Evolutionary conservation across 2,888 invertebrate genomes (phyloP).

Genomic region (Trissolcus japonicus): DNA sequence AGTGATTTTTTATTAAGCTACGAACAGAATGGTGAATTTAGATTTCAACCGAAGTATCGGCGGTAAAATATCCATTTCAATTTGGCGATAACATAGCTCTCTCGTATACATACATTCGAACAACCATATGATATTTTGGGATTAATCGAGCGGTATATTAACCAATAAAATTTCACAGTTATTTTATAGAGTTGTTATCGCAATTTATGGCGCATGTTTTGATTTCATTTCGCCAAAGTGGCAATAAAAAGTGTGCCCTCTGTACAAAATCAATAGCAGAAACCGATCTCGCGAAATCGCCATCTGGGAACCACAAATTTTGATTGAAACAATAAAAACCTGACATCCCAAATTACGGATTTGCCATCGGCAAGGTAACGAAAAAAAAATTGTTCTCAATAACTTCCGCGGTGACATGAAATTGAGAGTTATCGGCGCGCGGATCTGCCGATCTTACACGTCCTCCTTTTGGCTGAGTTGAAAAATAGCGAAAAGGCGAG

Average conservation of each 20-base stretch:
- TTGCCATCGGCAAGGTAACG: no score
- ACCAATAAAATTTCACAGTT: constrained; percentile 43
- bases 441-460: no score
- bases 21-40: no score
- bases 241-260: constrained; percentile 31
- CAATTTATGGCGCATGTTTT: constrained; percentile 50
- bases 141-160: constrained; percentile 37
- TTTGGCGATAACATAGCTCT: constrained; percentile 12
- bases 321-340: constrained; percentile 10
- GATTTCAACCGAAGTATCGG: not conserved
- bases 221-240: constrained; percentile 38
- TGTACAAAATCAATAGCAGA: constrained; percentile 42
- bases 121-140: constrained; percentile 35
- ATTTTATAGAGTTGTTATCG: constrained; percentile 43
- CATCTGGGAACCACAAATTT: constrained; percentile 18
- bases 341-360: not conserved
- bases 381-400: no score
- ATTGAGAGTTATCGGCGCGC: not conserved
- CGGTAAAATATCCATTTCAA: constrained; percentile 22
- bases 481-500: constrained; percentile 42
- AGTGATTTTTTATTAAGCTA: no score
- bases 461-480: no score
- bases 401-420: not conserved
- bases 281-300: constrained; percentile 26
- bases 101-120: constrained; percentile 14